Conservation (phyloP, 1,140 invertebrate species). For the Drosophila guanche region DNA sequence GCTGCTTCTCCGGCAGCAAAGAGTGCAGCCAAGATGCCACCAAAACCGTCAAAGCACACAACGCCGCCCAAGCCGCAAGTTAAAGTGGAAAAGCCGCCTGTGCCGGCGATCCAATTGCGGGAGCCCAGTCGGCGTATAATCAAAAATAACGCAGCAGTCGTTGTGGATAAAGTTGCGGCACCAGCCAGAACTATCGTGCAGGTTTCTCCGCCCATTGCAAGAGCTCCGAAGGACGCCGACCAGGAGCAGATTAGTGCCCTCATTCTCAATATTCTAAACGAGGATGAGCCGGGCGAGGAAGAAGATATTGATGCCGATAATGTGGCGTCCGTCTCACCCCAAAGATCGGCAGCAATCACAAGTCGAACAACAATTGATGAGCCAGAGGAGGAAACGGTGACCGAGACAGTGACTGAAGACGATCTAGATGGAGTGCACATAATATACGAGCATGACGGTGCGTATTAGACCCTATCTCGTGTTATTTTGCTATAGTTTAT, state of each 20-base stretch:
- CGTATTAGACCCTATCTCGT: neutral
- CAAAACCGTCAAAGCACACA: neutral
- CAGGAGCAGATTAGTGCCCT: constrained; percentile 59
- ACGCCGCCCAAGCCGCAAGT: neutral
- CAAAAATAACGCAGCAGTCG: neutral
- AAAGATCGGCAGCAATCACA: neutral
- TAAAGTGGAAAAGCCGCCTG: neutral
- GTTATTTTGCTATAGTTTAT: no score
- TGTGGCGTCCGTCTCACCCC: neutral
- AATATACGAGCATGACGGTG: constrained; percentile 53
- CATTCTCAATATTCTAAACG: constrained; percentile 53
- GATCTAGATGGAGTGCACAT: constrained; percentile 44
- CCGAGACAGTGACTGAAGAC: neutral
- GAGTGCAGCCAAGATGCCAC: neutral
- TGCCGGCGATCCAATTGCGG: neutral
- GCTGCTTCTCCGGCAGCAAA: neutral
- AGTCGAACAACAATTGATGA: neutral
- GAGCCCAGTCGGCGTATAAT: constrained; percentile 1
- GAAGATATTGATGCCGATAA: constrained; percentile 3
- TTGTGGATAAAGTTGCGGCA: no score
- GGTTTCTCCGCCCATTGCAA: neutral
- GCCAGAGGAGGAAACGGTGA: neutral
- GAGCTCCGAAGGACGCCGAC: constrained; percentile 29
- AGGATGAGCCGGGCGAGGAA: constrained; percentile 31
- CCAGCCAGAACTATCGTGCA: no score